Base-by-base conservation (phyloP, 2,113 vertebrate species). In the Clarias macrocephalus region DNA sequence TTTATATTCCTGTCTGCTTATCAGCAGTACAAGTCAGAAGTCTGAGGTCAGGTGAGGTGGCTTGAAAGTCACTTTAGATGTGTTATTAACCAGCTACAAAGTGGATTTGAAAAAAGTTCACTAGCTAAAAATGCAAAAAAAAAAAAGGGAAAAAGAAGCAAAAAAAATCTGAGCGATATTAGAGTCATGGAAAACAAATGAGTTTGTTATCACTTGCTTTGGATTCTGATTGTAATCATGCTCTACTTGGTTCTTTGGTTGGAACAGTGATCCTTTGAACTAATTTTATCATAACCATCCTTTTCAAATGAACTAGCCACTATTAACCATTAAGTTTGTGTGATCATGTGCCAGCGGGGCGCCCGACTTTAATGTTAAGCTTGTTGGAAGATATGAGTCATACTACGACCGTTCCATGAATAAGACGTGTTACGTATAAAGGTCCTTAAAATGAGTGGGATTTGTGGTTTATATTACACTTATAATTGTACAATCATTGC, bases 351-450 rank as follows among this genome's bases (percentile, higher is more conserved):
- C 18, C 79, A 33, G 79, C 37, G 42, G 42, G 57, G 79, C 57
- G 21, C 21, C 79, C 62, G 56, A 80, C 37, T 60, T 60, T 80
- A 60, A 80, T 9, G 30, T 80, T 80, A 12, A 80, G 30, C 15
- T 37, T 13, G 57, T 80, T 62, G 79, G 57, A 56, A 59, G 42
- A 81, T 15, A 21, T 62, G 79, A 81, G 79, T 81, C 79, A 81
- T 81, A 25, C 30, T 81, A 23, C 12, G 2, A 23, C 23, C 57
- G 30, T 37, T 25, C 28, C 9, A 1, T 80, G 18, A 80, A 18
- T n/a, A 30, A 80, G 30, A 37, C 18, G 30, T 23, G 56, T 79
- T 77, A 7, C 23, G 19, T 23, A 12, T 37, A 5, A 30, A 15
- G 21, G n/a, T 37, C 21, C 57, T 37, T 16, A 62, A 18, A 79